Percentiles rank a stretch among this genome's conserved stretches.
Conservation (phyloP, 2,113 vertebrate genomes). For the Athene cunicularia region DNA sequence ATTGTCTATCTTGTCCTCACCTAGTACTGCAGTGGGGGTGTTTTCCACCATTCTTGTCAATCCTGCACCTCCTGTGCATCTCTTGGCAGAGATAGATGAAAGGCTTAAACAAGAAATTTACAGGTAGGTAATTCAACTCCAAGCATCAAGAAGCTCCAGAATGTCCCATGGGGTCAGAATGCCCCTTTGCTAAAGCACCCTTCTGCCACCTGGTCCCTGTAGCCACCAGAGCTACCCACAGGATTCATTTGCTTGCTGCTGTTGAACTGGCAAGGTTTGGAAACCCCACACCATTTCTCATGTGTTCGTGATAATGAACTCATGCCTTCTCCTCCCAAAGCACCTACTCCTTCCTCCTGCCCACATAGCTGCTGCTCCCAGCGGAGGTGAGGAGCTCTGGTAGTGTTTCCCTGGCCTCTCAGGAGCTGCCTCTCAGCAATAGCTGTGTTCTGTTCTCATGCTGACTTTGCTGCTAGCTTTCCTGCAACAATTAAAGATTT, state of each 20-base stretch:
- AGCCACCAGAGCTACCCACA: background rate
- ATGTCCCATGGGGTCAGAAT: background rate
- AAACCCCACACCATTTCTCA: background rate
- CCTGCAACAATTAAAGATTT: background rate
- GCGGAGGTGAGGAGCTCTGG: background rate
- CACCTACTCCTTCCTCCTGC: background rate
- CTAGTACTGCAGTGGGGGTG: background rate
- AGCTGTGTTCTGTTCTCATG: background rate
- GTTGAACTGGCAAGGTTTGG: background rate
- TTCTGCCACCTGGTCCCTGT: background rate
- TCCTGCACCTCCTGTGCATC: background rate
- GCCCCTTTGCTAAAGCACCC: background rate
- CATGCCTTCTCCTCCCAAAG: background rate
- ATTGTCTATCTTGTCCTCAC: background rate
- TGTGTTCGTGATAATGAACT: background rate
- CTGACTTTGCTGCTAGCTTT: background rate
- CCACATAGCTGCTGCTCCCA: background rate
- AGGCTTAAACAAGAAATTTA: background rate
- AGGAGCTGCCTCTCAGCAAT: fast-evolving
- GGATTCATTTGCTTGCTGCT: background rate
- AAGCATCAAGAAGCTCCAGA: background rate
- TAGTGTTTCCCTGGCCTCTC: background rate
- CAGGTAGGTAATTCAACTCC: background rate
- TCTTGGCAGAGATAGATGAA: background rate
- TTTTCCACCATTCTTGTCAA: background rate